Base-by-base conservation (phyloP, 2,888 invertebrate species). In the Polietes domitor region DNA sequence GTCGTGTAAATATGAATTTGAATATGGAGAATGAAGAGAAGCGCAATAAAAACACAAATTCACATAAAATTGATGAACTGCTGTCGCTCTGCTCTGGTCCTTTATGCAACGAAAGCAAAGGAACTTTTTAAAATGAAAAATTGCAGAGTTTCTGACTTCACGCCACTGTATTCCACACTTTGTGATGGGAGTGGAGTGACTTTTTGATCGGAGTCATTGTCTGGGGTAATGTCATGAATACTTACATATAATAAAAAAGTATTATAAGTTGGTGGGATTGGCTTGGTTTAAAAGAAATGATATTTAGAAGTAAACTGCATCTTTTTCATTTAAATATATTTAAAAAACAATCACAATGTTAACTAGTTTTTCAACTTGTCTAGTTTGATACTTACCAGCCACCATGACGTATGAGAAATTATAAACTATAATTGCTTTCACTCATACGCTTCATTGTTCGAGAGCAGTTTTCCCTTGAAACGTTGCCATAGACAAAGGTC, bases 1-100 rank as follows among this genome's bases (percentile, higher is more conserved):
- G 83, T 83, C 77, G 77, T 77, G 80, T 72, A 78, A 78, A 80
- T 72, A 75, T 75, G 83, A 72, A 32, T 47, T 47, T 83, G 77
- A 65, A 68, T 68, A 43, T 43, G 43, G 68, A 19, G 21, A 65
- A 41, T n/a, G n/a, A 19, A 6, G 10, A 41, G 12, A 41, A 65
- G n/a, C 19, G 4, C 41, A 21, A 53, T 76, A 21, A 28, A 74
- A 12, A 53, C 50, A 37, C 50, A 15, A 32, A 26, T 53, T 65
- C 37, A 4, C 55, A 43, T 65, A 26, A 58, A 80, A 77, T 77
- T 77, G 77, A 80, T 77, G 74, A 83, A 79, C 72, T 70, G 72
- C 10, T 63, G 70, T 82, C 61, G 37, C 70, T 70, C 9, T 32
- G 26, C n/a, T 10, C 17, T 65, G 74, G 77, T 37, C 61, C 58